Conservation (phyloP, 2,888 invertebrate species). For the Drosophila suboccidentalis region DNA sequence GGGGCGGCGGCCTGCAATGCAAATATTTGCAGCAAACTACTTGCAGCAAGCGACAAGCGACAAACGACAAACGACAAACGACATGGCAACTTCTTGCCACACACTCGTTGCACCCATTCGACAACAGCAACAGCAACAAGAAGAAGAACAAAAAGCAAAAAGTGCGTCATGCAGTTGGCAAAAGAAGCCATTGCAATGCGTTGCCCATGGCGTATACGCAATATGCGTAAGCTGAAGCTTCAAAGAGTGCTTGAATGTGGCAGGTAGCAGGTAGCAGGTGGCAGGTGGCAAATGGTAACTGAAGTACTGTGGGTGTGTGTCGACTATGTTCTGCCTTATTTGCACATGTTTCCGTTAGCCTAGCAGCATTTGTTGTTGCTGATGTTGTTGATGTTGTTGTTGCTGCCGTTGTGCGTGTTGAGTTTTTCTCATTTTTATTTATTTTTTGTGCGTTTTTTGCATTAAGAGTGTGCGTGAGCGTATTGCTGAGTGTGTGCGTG, state of each 20-base stretch:
- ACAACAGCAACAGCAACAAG: neutral
- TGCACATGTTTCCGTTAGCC: conserved; percentile 69
- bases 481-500: conserved; percentile 54
- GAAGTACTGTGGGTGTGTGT: conserved; percentile 19
- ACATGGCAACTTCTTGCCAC: conserved; percentile 13
- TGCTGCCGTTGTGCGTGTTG: conserved; percentile 50
- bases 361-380: conserved; percentile 44
- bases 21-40: conserved; percentile 80
- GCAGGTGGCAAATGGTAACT: conserved; percentile 13
- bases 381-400: conserved; percentile 21
- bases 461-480: conserved; percentile 60
- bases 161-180: conserved; percentile 67
- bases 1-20: conserved; percentile 46
- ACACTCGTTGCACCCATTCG: neutral
- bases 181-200: conserved; percentile 67
- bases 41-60: conserved; percentile 32
- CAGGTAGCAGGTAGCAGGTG: conserved; percentile 9
- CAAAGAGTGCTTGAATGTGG: conserved; percentile 32
- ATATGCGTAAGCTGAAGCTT: conserved; percentile 68
- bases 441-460: conserved; percentile 39
- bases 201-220: conserved; percentile 58
- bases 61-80: neutral
- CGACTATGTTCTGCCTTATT: conserved; percentile 46
- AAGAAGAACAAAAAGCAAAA: conserved; percentile 20
- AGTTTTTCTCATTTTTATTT: conserved; percentile 33